Conservation (phyloP, 2,797 vertebrate species). For the Rallus crepitans region DNA sequence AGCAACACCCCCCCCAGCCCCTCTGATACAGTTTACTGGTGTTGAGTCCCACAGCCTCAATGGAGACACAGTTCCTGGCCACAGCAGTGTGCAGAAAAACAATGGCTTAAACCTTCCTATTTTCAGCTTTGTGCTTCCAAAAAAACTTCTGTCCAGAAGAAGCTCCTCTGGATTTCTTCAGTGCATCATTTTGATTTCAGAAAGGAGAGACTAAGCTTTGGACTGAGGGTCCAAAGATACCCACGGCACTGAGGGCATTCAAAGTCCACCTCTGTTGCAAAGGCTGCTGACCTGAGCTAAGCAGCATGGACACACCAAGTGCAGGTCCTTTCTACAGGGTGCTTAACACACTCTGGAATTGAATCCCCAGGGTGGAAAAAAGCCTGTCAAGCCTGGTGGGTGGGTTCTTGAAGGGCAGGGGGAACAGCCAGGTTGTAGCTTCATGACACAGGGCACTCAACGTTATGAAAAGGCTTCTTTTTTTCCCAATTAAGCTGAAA, state of each 20-base stretch:
- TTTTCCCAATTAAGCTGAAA: neutral
- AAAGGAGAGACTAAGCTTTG: neutral
- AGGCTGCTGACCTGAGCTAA: neutral
- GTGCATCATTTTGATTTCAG: neutral
- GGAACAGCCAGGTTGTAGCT: neutral
- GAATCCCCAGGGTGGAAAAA: neutral
- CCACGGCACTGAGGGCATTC: neutral
- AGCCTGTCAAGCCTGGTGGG: neutral
- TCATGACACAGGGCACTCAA: neutral
- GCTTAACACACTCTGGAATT: neutral
- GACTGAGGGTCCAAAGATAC: neutral
- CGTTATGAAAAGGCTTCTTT: neutral
- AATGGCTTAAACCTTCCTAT: neutral
- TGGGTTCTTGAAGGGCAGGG: neutral
- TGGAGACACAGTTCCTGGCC: neutral
- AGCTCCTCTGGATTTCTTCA: neutral
- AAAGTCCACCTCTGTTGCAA: neutral
- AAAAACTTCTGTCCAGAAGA: neutral
- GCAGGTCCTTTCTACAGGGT: neutral
- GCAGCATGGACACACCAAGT: neutral
- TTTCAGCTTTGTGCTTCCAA: neutral
- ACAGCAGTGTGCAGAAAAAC: neutral
- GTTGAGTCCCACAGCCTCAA: neutral
- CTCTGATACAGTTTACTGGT: neutral
- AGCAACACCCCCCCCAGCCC: neutral